Percentiles rank a stretch among this genome's conserved stretches.
Conservation (phyloP, 1,140 invertebrate species). For the Drosophila tsacasi region DNA sequence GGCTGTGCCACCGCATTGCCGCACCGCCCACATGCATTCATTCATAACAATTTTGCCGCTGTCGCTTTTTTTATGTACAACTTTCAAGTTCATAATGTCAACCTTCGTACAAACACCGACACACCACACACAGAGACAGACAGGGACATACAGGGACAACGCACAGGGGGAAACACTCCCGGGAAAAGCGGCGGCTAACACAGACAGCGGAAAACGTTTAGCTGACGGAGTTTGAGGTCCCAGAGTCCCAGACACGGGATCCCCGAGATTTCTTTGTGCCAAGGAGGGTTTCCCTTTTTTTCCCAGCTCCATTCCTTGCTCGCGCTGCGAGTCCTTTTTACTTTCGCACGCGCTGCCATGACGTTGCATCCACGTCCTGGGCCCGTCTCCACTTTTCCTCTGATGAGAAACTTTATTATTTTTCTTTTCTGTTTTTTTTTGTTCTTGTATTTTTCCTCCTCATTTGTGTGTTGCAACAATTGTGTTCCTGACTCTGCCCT, state of each 20-base stretch:
- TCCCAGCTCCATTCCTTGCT: conserved; percentile 13
- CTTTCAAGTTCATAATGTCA: conserved; percentile 84
- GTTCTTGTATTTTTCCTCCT: conserved; percentile 16
- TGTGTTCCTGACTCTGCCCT: conserved; percentile 33
- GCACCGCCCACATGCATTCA: conserved; percentile 66
- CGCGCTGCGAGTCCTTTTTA: conserved; percentile 56
- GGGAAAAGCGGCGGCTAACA: conserved; percentile 35
- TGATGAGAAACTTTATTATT: conserved; percentile 57
- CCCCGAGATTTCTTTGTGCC: conserved; percentile 71
- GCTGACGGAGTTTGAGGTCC: conserved; percentile 49
- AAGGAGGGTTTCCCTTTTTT: conserved; percentile 39
- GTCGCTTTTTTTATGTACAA: conserved; percentile 59
- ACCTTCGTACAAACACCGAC: conserved; percentile 63
- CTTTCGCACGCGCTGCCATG: conserved; percentile 76
- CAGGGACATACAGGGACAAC: conserved; percentile 3
- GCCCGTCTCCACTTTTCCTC: conserved; percentile 15
- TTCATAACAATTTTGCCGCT: conserved; percentile 72
- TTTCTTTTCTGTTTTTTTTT: neutral
- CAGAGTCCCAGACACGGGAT: conserved; percentile 60
- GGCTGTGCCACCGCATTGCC: conserved; percentile 20
- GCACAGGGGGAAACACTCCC: conserved; percentile 8
- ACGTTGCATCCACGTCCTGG: conserved; percentile 51
- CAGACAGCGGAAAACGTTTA: conserved; percentile 55
- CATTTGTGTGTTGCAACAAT: conserved; percentile 57
- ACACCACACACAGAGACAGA: neutral